Evolutionary conservation across 2,797 vertebrate species (phyloP).

Genomic region (Myotis findleyi): DNA sequence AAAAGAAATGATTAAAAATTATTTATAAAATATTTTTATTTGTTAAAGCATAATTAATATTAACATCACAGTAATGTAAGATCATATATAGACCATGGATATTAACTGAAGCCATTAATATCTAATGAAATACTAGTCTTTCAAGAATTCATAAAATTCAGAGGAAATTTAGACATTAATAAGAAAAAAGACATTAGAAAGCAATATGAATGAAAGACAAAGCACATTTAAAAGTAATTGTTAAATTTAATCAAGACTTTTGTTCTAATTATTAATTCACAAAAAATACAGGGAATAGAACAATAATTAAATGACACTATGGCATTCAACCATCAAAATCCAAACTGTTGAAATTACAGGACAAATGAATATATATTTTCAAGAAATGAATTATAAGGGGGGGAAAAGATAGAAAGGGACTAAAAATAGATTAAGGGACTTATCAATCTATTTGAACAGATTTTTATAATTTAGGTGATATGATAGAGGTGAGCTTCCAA

Average conservation of each 20-base stretch:
- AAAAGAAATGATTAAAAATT: slow-evolving; percentile 68
- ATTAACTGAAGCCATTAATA: slow-evolving; percentile 52
- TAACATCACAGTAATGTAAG: slow-evolving; percentile 50
- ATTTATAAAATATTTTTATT: slow-evolving; percentile 62
- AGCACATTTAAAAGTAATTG: background rate
- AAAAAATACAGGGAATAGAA: slow-evolving; percentile 45
- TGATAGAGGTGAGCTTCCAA: background rate
- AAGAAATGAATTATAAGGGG: slow-evolving; percentile 20
- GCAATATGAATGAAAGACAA: slow-evolving; percentile 45
- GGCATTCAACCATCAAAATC: slow-evolving; percentile 39
- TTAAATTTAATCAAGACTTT: slow-evolving; percentile 32
- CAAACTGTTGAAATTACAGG: slow-evolving; percentile 38
- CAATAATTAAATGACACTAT: slow-evolving; percentile 22
- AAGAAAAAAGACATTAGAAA: slow-evolving; percentile 26
- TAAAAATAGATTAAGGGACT: slow-evolving; percentile 7
- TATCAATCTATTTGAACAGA: slow-evolving; percentile 26
- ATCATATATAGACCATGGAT: background rate
- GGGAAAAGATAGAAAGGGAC: background rate
- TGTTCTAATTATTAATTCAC: slow-evolving; percentile 47
- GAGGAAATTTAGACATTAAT: slow-evolving; percentile 48
- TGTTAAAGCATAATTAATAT: slow-evolving; percentile 83
- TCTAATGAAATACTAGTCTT: slow-evolving; percentile 28
- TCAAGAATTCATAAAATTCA: slow-evolving; percentile 58
- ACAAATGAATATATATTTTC: background rate
- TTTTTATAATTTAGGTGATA: background rate